phyloP scores from a whole-genome alignment of 92 coral and sea anemone genomes.

The Paramuricea clavata region DNA sequence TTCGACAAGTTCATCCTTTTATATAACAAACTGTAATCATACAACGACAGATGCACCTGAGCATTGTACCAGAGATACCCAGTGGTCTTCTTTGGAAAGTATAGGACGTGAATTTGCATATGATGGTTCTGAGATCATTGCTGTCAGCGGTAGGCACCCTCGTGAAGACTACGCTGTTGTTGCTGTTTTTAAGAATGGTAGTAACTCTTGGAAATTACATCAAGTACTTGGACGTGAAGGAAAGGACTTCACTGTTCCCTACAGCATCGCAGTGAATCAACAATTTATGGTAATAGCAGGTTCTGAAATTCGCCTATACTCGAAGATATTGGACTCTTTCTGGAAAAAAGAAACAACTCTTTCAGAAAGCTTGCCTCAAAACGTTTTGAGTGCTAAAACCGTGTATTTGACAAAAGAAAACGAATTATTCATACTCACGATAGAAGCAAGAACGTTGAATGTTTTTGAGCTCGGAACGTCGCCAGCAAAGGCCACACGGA shows the following conservation, averaged over 20 bases:
- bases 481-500: slow-evolving; percentile 31
- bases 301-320: slow-evolving; percentile 61
- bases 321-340: slow-evolving; percentile 25
- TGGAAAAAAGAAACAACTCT: slow-evolving; percentile 53
- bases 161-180: slow-evolving; percentile 66
- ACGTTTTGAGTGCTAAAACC: slow-evolving; percentile 57
- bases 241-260: slow-evolving; percentile 66
- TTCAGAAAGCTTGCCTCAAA: slow-evolving; percentile 28
- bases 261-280: slow-evolving; percentile 66
- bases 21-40: slow-evolving; percentile 29
- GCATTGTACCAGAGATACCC: slow-evolving; percentile 48
- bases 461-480: slow-evolving; percentile 62
- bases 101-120: slow-evolving; percentile 61
- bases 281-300: slow-evolving; percentile 36
- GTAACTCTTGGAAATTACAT: slow-evolving; percentile 66
- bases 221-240: slow-evolving; percentile 57
- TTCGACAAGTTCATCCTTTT: background rate
- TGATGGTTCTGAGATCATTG: slow-evolving; percentile 54
- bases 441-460: slow-evolving; percentile 35
- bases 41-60: slow-evolving; percentile 14
- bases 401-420: slow-evolving; percentile 71
- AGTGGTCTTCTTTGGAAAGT: slow-evolving; percentile 74
- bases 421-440: slow-evolving; percentile 70
- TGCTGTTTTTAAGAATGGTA: slow-evolving; percentile 70
- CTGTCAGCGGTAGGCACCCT: slow-evolving; percentile 68